phyloP scores from a whole-genome alignment of 2,797 vertebrate genomes.

The Cryptoblepharus egeriae region DNA sequence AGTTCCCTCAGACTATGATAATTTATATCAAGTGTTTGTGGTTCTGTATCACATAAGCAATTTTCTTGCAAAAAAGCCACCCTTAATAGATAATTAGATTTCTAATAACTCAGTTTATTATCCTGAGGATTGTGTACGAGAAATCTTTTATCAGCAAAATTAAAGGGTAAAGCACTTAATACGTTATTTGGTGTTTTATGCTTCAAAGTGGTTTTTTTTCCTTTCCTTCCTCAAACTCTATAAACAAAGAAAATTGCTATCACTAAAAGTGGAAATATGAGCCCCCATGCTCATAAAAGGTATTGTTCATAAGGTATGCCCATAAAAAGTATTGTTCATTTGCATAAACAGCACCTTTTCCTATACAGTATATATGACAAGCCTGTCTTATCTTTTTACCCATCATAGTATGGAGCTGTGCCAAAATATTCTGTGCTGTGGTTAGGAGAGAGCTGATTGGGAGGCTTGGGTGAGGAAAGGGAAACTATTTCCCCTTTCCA shows the following conservation, averaged over 20 bases:
- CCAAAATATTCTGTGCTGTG: too few species aligned
- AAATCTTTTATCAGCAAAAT: conserved; percentile 71
- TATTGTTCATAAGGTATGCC: too few species aligned
- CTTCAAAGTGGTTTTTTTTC: conserved; percentile 43
- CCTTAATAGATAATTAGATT: conserved; percentile 72
- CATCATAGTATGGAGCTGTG: too few species aligned
- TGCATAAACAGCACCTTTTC: background rate
- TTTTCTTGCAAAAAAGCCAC: conserved; percentile 61
- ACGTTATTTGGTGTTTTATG: conserved; percentile 58
- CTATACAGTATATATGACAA: too few species aligned
- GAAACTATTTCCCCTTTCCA: too few species aligned
- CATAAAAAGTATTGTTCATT: too few species aligned
- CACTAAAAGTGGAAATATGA: conserved; percentile 34
- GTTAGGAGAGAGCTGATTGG: too few species aligned
- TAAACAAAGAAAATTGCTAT: background rate
- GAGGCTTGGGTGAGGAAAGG: too few species aligned
- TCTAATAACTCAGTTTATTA: conserved; percentile 62
- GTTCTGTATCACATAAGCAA: conserved; percentile 62
- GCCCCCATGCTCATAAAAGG: background rate
- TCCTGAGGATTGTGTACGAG: conserved; percentile 63
- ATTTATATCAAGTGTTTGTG: conserved; percentile 54
- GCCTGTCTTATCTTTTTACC: too few species aligned
- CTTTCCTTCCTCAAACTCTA: background rate
- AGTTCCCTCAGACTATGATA: conserved; percentile 50
- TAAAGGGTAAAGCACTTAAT: conserved; percentile 63